Percentiles rank a stretch among this genome's conserved stretches.
Conservation (phyloP, 2,888 invertebrate species). For the Neoitamus cyanurus region DNA sequence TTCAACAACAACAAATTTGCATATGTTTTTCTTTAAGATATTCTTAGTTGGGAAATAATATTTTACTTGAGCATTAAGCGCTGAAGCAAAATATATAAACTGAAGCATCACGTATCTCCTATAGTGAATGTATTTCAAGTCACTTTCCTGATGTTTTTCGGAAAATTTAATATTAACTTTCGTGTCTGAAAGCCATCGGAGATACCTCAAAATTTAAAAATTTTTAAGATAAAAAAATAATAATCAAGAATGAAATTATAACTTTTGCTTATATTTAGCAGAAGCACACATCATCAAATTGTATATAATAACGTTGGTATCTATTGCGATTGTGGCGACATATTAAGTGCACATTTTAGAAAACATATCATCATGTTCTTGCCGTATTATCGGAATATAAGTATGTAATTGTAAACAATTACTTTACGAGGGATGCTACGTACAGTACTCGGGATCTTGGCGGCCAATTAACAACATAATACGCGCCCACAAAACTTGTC, state of each 20-base stretch:
- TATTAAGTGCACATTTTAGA: too few relatives aligned
- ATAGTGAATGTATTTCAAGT: too few relatives aligned
- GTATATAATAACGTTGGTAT: too few relatives aligned
- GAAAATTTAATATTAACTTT: not conserved
- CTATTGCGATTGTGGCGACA: too few relatives aligned
- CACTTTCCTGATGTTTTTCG: not conserved
- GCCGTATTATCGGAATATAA: too few relatives aligned
- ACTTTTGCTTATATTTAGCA: not conserved
- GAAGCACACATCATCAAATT: not conserved
- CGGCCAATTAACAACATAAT: too few relatives aligned
- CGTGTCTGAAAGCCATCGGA: too few relatives aligned
- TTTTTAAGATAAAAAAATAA: not conserved
- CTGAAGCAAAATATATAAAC: slow-evolving; percentile 11
- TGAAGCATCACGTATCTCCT: not conserved
- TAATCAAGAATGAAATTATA: not conserved
- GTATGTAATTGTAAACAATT: too few relatives aligned
- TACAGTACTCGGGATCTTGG: too few relatives aligned
- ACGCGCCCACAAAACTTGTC: too few relatives aligned
- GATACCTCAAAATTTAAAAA: not conserved
- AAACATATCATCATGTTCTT: too few relatives aligned
- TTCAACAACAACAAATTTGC: slow-evolving; percentile 34
- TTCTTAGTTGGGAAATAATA: slow-evolving; percentile 36
- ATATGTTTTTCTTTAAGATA: slow-evolving; percentile 41
- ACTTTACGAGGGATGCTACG: too few relatives aligned
- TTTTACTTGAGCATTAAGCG: slow-evolving; percentile 21